phyloP scores from a whole-genome alignment of 2,113 vertebrate species.

The Mohoua ochrocephala region DNA sequence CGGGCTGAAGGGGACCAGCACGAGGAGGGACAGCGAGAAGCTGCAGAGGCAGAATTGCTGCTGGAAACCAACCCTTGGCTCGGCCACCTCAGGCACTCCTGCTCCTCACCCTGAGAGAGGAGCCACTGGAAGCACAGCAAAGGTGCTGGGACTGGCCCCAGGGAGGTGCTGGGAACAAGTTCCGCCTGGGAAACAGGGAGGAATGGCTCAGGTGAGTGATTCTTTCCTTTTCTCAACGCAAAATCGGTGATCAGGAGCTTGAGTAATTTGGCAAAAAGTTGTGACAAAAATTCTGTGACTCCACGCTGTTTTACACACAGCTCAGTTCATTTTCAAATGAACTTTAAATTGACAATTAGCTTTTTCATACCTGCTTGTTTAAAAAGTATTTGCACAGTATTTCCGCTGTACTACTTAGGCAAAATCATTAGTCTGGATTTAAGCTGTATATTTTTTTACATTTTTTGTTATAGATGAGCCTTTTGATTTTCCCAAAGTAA shows the following conservation, averaged over 20 bases:
- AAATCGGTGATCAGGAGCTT: background rate
- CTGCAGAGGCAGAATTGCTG: background rate
- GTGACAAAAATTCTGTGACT: background rate
- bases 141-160: fast-evolving
- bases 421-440: background rate
- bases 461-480: background rate
- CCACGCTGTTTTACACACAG: background rate
- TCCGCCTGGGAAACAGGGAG: background rate
- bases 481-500: background rate
- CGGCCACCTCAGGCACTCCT: fast-evolving
- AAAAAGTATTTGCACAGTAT: background rate
- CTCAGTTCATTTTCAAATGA: background rate
- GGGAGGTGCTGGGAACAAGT: fast-evolving
- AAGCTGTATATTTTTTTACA: background rate
- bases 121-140: fast-evolving
- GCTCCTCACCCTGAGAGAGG: fast-evolving
- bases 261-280: background rate
- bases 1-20: fast-evolving
- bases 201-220: fast-evolving
- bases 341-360: background rate
- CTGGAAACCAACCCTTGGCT: background rate
- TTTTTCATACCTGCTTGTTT: background rate
- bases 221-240: background rate
- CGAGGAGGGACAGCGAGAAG: fast-evolving
- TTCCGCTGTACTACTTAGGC: background rate